phyloP scores from a whole-genome alignment of 2,113 vertebrate species.

The Hiodon tergisus region DNA sequence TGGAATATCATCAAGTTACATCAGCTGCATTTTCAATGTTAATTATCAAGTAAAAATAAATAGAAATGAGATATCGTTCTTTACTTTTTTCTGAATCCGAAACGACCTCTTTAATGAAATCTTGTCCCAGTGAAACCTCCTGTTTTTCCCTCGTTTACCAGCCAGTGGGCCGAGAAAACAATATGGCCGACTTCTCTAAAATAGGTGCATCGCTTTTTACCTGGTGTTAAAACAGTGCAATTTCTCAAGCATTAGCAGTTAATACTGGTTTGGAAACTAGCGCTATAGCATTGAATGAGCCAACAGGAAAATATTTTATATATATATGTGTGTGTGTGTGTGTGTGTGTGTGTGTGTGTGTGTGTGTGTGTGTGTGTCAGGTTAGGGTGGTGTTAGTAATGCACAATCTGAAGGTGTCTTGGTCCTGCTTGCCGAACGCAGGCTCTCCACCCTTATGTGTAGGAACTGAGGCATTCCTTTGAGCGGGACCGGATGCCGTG shows the following conservation, averaged over 20 bases:
- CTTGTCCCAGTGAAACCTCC: not conserved
- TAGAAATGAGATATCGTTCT: not conserved
- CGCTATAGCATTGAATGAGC: not conserved
- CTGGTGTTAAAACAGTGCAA: slow-evolving; percentile 24
- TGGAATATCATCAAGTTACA: slow-evolving; percentile 3
- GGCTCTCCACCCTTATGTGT: slow-evolving; percentile 76
- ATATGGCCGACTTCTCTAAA: not conserved
- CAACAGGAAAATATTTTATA: not conserved
- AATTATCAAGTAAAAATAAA: slow-evolving; percentile 7
- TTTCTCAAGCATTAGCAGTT: slow-evolving; percentile 18
- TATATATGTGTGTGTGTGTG: not conserved
- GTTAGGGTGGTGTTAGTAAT: not conserved
- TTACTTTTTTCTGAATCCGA: not conserved
- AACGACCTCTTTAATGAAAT: too few species aligned
- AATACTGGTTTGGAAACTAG: slow-evolving; percentile 17
- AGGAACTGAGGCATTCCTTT: slow-evolving; percentile 99
- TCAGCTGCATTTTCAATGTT: not conserved
- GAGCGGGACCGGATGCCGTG: slow-evolving; percentile 94
- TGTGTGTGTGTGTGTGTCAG: slow-evolving; percentile 1
- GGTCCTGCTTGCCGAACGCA: not conserved
- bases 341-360: slow-evolving; percentile 7
- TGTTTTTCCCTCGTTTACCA: not conserved
- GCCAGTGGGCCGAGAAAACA: not conserved
- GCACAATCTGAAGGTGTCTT: too few species aligned
- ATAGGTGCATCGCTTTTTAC: not conserved